Conservation (phyloP, 2,888 invertebrate species). For the Drosophila multiciliata region DNA sequence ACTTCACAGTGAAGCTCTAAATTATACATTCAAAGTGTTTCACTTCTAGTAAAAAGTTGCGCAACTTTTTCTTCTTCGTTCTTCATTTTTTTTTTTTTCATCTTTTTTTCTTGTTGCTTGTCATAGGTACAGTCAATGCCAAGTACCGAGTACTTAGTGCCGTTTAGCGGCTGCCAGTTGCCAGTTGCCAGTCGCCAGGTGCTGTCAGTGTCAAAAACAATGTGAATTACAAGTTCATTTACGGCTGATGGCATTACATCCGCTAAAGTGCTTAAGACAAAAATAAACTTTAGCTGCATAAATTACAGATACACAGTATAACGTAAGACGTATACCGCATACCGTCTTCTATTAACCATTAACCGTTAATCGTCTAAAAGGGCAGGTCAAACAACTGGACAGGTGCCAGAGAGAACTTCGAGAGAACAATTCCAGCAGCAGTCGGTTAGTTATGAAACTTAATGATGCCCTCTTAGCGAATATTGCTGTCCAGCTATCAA, state of each 20-base stretch:
- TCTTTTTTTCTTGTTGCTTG: background rate
- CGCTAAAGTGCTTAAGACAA: constrained; percentile 52
- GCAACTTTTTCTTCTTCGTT: constrained; percentile 21
- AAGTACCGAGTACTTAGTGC: constrained; percentile 37
- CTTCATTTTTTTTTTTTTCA: background rate
- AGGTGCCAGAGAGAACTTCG: constrained; percentile 1
- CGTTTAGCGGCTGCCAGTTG: constrained; percentile 46
- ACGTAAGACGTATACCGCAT: background rate
- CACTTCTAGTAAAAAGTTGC: constrained; percentile 37
- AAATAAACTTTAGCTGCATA: constrained; percentile 55
- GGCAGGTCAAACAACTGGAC: constrained; percentile 22
- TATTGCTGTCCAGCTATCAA: constrained; percentile 47
- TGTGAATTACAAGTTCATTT: constrained; percentile 79
- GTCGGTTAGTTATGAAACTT: constrained; percentile 70
- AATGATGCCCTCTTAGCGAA: constrained; percentile 75
- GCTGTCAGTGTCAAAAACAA: constrained; percentile 79
- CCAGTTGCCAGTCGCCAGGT: constrained; percentile 54
- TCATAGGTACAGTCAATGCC: constrained; percentile 48
- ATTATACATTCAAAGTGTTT: constrained; percentile 41
- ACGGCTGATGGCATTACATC: constrained; percentile 67
- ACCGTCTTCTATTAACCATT: background rate
- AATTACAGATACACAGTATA: constrained; percentile 43
- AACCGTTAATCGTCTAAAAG: constrained; percentile 1
- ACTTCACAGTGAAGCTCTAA: constrained; percentile 4
- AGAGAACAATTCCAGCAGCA: background rate